phyloP scores from a whole-genome alignment of 2,113 vertebrate species.

The Chitala chitala region DNA sequence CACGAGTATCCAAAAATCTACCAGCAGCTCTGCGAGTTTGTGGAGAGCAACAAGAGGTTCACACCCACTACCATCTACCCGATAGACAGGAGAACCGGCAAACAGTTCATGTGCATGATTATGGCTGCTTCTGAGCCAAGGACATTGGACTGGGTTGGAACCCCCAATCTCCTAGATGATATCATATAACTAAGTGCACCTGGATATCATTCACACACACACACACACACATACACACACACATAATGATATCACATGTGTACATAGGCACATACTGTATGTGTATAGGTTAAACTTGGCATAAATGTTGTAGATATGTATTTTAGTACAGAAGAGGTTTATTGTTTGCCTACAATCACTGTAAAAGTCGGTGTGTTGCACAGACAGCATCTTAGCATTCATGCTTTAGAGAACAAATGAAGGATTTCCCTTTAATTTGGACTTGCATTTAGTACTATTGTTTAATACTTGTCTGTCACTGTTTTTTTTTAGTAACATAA shows the following conservation, averaged over 20 bases:
- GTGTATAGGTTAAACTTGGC: conserved; percentile 16
- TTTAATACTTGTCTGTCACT: too few relatives aligned
- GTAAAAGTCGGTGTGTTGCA: conserved; percentile 3
- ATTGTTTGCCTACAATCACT: conserved; percentile 12
- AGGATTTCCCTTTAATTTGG: too few relatives aligned
- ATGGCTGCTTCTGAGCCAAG: conserved; percentile 95
- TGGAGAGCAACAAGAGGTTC: conserved; percentile 89
- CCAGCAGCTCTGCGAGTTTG: conserved; percentile 90
- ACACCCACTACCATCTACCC: conserved; percentile 96
- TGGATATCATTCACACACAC: conserved; percentile 20
- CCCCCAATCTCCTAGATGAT: conserved; percentile 88
- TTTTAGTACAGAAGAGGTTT: conserved; percentile 33
- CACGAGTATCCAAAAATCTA: conserved; percentile 90
- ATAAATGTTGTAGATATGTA: conserved; percentile 44
- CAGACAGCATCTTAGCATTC: background rate
- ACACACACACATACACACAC: too few relatives aligned
- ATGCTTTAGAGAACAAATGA: too few relatives aligned
- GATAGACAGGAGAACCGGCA: conserved; percentile 89
- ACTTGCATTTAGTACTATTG: too few relatives aligned
- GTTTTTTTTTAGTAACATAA: too few relatives aligned
- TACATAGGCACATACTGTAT: conserved; percentile 24
- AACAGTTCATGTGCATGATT: conserved; percentile 98
- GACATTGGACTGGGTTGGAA: conserved; percentile 92
- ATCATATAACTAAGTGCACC: conserved; percentile 72
- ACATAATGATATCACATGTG: conserved; percentile 5